Conservation (phyloP, 2,888 invertebrate species). For the Muscina levida region DNA sequence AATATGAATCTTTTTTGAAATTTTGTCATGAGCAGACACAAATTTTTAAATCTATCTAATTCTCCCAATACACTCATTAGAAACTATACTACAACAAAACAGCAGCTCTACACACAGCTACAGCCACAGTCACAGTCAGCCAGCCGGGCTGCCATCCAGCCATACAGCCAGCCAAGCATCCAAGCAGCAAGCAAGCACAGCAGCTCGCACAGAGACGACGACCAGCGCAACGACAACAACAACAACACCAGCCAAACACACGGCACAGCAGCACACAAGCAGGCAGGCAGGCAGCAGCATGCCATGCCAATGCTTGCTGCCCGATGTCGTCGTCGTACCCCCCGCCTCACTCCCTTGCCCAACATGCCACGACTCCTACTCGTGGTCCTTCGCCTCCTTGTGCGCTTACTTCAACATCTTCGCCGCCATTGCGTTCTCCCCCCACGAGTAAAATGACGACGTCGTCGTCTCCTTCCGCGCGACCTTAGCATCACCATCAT, state of each 20-base stretch:
- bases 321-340: background rate
- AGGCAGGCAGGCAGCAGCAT: conserved; percentile 56
- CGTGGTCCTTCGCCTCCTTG: conserved; percentile 28
- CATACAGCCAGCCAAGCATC: conserved; percentile 3
- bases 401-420: conserved; percentile 27
- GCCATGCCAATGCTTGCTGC: conserved; percentile 16
- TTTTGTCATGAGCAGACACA: conserved; percentile 41
- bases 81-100: conserved; percentile 27
- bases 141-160: background rate
- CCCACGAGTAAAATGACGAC: conserved; percentile 35
- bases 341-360: conserved; percentile 52
- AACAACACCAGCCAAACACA: background rate
- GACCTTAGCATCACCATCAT: conserved; percentile 21
- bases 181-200: conserved; percentile 20
- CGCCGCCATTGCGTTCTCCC: conserved; percentile 25
- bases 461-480: conserved; percentile 18
- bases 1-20: conserved; percentile 41
- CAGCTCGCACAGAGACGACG: conserved; percentile 4
- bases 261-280: background rate
- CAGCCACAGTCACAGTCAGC: no score
- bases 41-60: conserved; percentile 41
- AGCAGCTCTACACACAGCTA: conserved; percentile 23
- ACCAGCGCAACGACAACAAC: background rate
- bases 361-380: conserved; percentile 7
- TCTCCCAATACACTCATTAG: conserved; percentile 52